Conservation (phyloP, 2,888 invertebrate species). For the Diarsia dahlii region DNA sequence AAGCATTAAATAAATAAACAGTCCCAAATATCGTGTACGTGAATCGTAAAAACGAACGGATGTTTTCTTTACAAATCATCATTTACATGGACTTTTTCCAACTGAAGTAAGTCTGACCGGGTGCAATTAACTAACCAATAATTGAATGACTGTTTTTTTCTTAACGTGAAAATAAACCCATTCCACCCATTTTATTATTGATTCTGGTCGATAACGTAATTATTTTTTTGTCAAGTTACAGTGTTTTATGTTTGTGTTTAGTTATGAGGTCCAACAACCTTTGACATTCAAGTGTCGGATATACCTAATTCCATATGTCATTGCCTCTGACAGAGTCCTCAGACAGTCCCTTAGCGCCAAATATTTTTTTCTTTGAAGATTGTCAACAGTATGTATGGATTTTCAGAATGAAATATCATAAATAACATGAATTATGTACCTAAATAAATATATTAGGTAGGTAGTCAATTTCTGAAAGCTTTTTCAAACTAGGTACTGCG, state of each 20-base stretch:
- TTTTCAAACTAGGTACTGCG: neutral
- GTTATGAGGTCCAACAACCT: neutral
- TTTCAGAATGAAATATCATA: too few relatives aligned
- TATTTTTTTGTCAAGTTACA: neutral
- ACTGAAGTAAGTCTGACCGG: neutral
- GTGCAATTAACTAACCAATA: neutral
- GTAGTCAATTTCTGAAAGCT: neutral
- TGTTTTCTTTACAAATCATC: neutral
- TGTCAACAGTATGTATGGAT: too few relatives aligned
- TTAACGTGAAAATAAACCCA: too few relatives aligned
- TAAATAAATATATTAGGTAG: too few relatives aligned
- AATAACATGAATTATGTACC: too few relatives aligned
- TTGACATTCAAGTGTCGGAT: neutral
- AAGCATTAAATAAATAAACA: constrained; percentile 56
- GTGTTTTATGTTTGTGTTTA: too few relatives aligned
- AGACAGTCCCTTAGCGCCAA: neutral
- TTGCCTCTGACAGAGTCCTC: neutral
- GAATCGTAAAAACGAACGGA: constrained; percentile 37
- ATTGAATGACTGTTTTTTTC: neutral
- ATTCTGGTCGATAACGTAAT: too few relatives aligned
- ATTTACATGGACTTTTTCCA: neutral
- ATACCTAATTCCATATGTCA: constrained; percentile 10
- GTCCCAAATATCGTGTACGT: constrained; percentile 35
- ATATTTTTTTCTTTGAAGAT: constrained; percentile 15
- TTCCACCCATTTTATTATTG: too few relatives aligned